Evolutionary conservation across 2,113 vertebrate genomes (phyloP), one percentile per base, ranked within the genome.

Genomic region (Perca fluviatilis): DNA sequence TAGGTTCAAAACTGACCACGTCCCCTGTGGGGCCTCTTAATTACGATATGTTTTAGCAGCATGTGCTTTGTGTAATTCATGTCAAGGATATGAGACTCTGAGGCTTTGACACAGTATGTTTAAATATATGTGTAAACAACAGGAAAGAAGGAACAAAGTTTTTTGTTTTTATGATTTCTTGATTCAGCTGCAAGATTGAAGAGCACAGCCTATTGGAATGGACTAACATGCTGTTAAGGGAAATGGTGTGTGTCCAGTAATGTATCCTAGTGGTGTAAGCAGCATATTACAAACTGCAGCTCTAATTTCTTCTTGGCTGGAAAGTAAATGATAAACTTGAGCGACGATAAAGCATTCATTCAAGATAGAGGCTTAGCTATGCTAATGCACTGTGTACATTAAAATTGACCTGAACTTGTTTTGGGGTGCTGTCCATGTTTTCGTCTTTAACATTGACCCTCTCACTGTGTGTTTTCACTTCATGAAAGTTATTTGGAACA

Each of bases 11-110:
- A 60, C 10, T 25, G 43, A 50, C 49, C 51, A 18, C 16, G n/a
- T 86, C 57, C 72, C 69, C 63, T 33, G 57, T n/a, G 56, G 79
- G 16, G 80, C 75, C 89, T 79, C 81, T 30, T 87, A 75, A 87
- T 84, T 82, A 76, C 27, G 46, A 73, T 66, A 58, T 69, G 62
- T 74, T 81, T 85, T 30, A 81, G 74, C 66, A 63, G 58, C 49
- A 60, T 56, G 27, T 19, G 46, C 61, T 56, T 13, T 16, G 21
- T 82, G 56, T 88, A 69, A 89, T 40, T 89, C 71, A 65, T 49
- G 30, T 88, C 62, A 60, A 80, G 62, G 70, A 88, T 79, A 50
- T 73, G 58, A 81, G 80, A 63, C 71, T 60, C 71, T 2, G n/a
- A 74, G 63, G 69, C 60, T 81, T 83, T 60, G 57, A 21, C 69